Percentiles rank a stretch among this genome's conserved stretches.
Evolutionary conservation across 2,888 invertebrate genomes (phyloP).

Genomic region (Diarsia dahlii): DNA sequence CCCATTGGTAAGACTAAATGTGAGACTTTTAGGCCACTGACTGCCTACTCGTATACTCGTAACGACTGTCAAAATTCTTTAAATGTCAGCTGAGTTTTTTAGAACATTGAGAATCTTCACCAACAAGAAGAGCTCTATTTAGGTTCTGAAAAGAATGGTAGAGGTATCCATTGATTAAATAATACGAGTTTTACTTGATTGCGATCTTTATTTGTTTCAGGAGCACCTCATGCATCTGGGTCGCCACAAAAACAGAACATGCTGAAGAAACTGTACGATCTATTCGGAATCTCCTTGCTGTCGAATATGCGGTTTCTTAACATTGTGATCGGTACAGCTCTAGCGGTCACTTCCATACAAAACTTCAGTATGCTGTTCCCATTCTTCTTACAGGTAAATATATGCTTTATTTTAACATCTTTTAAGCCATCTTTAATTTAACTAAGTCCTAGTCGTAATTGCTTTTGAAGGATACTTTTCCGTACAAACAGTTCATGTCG

Average conservation of each 20-base stretch:
- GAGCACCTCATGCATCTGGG: constrained; percentile 43
- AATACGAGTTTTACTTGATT: not conserved
- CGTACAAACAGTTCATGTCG: not conserved
- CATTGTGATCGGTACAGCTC: constrained; percentile 92
- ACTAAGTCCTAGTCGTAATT: not conserved
- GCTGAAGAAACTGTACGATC: constrained; percentile 80
- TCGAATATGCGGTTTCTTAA: constrained; percentile 92
- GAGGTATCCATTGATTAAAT: no score
- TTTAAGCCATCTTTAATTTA: not conserved
- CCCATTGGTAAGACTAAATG: not conserved
- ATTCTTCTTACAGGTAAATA: constrained; percentile 91
- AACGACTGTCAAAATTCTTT: no score
- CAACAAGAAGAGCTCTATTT: no score
- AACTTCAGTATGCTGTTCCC: constrained; percentile 94
- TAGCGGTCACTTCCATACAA: constrained; percentile 92
- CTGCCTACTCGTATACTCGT: no score
- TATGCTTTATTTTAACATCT: not conserved
- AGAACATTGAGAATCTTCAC: no score
- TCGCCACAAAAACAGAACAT: constrained; percentile 68
- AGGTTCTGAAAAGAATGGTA: no score
- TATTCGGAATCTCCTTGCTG: constrained; percentile 92
- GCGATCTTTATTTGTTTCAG: constrained; percentile 68
- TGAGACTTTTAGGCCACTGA: no score
- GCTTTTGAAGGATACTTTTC: not conserved
- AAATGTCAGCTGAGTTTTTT: no score